Evolutionary conservation across 2,797 vertebrate species (phyloP).

Genomic region (Urocyon cinereoargenteus): DNA sequence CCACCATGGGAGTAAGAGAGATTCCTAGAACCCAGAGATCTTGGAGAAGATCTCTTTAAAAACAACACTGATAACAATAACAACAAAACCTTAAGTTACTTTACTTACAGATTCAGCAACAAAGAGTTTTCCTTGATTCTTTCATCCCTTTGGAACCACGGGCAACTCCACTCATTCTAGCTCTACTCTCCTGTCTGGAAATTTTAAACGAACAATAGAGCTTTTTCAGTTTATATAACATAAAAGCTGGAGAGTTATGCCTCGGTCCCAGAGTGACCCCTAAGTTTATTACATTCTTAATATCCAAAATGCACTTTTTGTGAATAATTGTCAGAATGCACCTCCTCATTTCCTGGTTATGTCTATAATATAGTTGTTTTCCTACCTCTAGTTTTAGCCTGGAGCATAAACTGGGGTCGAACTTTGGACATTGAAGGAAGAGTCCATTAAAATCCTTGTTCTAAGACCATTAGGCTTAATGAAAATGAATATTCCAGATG

Average conservation of each 20-base stretch:
- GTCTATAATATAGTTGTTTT: background rate
- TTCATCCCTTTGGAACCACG: background rate
- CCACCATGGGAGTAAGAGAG: background rate
- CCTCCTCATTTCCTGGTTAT: background rate
- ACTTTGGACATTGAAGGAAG: conserved; percentile 24
- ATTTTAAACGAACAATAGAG: conserved; percentile 25
- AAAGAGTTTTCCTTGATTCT: background rate
- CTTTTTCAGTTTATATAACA: background rate
- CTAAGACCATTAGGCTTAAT: background rate
- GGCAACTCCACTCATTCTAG: background rate
- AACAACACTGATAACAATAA: background rate
- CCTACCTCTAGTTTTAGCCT: background rate
- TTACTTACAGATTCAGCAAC: background rate
- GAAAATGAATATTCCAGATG: conserved; percentile 33
- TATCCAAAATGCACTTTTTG: background rate
- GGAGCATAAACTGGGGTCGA: background rate
- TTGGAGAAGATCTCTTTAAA: background rate
- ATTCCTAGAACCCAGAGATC: background rate
- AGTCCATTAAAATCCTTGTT: background rate
- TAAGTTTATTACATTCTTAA: background rate
- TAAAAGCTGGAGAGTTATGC: background rate
- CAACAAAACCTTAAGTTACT: background rate
- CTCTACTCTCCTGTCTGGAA: background rate
- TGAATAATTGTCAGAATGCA: background rate
- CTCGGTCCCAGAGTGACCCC: background rate